phyloP scores from a whole-genome alignment of 1,140 invertebrate genomes.

The Meloidogyne floridensis region DNA sequence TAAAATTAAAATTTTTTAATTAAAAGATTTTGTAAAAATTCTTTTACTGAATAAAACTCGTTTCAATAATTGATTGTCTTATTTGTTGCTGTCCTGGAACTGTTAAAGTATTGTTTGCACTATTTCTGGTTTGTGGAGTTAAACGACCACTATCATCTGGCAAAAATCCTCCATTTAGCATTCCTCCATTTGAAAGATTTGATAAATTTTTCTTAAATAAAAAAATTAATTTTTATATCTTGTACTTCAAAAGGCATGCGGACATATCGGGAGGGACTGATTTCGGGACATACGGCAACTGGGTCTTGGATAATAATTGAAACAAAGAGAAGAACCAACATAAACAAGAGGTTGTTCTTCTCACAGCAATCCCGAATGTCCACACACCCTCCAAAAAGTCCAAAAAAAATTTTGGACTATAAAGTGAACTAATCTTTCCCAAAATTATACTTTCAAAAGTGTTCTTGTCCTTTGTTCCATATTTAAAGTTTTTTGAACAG shows the following conservation, averaged over 20 bases:
- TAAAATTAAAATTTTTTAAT: constrained; percentile 12
- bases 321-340: too few relatives aligned
- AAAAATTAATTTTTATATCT: too few relatives aligned
- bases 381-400: background rate
- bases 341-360: too few relatives aligned
- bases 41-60: constrained; percentile 46
- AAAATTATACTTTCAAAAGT: constrained; percentile 30
- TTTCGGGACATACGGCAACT: too few relatives aligned
- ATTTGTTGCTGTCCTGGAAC: constrained; percentile 42
- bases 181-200: constrained; percentile 39
- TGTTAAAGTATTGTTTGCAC: constrained; percentile 26
- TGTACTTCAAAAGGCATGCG: too few relatives aligned
- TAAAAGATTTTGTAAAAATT: constrained; percentile 11
- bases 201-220: constrained; percentile 41
- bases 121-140: constrained; percentile 6
- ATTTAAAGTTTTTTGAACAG: constrained; percentile 93
- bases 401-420: background rate
- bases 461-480: constrained; percentile 99
- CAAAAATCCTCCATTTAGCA: constrained; percentile 50
- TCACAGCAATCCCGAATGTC: too few relatives aligned
- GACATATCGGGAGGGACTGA: too few relatives aligned
- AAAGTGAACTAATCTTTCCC: too few relatives aligned
- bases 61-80: constrained; percentile 38
- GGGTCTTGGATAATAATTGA: too few relatives aligned
- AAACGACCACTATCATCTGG: constrained; percentile 33